Base-by-base conservation (phyloP, 2,797 vertebrate species). In the Gadopsis bispinosus region DNA sequence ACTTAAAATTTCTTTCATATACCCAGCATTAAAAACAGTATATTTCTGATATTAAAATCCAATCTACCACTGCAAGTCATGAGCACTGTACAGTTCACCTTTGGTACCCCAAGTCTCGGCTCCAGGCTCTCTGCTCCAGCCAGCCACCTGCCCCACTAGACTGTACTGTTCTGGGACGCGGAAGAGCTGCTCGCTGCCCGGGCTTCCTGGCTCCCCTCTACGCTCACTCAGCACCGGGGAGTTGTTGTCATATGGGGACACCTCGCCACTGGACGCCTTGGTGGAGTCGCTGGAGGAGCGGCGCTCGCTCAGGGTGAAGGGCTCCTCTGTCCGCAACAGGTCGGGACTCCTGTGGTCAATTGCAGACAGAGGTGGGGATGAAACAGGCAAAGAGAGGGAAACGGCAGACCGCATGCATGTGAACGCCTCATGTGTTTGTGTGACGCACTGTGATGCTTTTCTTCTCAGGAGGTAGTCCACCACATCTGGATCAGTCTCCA, bases 211-310 rank as follows among this genome's bases (percentile, higher is more conserved):
- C 4, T 96, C 91, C 39, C 95, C 93, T 0, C 95, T 93, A n/a
- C 97, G 95, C 82, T 98, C 98, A 0, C 96, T 97, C 73, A 98
- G 91, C 60, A 99, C 92, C 0, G 98, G 98, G 9, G 98, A 99
- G 93, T 99, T 99, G 95, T 99, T 99, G 93, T 99, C 98, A 0
- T 99, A 99, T 2, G 98, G 98, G 12, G 98, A 99, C 54, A 99
- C 95, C 83, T 99, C 98, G 0, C 98, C 98, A 0, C 97, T 99
- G 55, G 98, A 99, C 62, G 89, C 97, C 89, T 98, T 98, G 95
- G 97, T 98, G 83, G 98, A 99, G 89, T 99, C 97, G 20, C 96
- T 98, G 88, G 97, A 99, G 12, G 96, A 98, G 59, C 96, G 96
- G 20, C 96, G 95, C 91, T 96, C 97, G 73, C 95, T 97, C 76